These are phyloP conservation scores for Nothoprocta perdicaria DNA, from an alignment of 2,113 vertebrate species.

Conservation along the genomic window DNA sequence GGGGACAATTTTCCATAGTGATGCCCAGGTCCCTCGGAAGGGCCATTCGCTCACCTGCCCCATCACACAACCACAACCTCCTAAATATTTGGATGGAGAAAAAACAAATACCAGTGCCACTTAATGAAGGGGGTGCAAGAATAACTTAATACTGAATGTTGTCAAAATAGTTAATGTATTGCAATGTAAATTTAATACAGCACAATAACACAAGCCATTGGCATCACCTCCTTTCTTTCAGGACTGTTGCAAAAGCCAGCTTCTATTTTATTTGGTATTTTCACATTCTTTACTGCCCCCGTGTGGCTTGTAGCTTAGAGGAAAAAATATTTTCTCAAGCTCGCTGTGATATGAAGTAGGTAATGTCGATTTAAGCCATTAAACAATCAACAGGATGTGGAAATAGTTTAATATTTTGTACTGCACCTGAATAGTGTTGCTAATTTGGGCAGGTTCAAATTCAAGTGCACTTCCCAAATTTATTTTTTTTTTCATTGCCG, in stretches of 20 bases:
- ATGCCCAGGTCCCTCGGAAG: too few relatives aligned
- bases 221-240: neutral
- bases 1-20: too few relatives aligned
- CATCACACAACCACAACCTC: neutral
- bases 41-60: neutral
- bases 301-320: slow-evolving; percentile 52
- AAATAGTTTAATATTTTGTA: accelerated
- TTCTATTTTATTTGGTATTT: neutral
- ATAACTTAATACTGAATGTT: neutral
- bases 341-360: accelerated
- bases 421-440: neutral
- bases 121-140: neutral
- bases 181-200: too few relatives aligned
- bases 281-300: slow-evolving; percentile 73
- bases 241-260: neutral
- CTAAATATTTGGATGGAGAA: neutral
- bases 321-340: neutral
- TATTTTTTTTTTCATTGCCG: neutral
- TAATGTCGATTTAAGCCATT: neutral
- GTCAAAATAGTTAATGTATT: neutral
- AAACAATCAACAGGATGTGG: neutral
- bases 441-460: neutral
- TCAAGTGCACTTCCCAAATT: neutral
- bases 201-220: accelerated
- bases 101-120: neutral